Percentiles rank a stretch among this genome's conserved stretches.
phyloP scores from a whole-genome alignment of 2,797 vertebrate genomes.

The Microchirus variegatus region DNA sequence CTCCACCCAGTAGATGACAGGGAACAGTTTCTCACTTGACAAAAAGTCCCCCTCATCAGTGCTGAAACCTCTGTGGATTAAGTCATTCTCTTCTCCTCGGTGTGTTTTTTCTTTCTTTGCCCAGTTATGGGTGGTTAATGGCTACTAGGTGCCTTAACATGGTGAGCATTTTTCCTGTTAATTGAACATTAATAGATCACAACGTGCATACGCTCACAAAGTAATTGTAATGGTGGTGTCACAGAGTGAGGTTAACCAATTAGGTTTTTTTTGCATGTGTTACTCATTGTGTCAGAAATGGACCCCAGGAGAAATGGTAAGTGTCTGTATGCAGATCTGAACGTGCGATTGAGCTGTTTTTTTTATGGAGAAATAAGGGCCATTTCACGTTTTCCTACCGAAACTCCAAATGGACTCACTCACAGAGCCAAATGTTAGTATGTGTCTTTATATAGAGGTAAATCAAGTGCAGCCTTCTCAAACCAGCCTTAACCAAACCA shows the following conservation, averaged over 20 bases:
- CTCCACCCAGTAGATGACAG: slow-evolving; percentile 72
- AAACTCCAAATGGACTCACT: too few species aligned
- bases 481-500: too few species aligned
- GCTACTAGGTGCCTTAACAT: slow-evolving; percentile 7
- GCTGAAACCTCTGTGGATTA: slow-evolving; percentile 47
- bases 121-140: slow-evolving; percentile 42
- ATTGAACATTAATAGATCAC: slow-evolving; percentile 32
- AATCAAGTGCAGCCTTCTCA: too few species aligned
- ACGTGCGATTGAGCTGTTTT: too few species aligned
- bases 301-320: too few species aligned
- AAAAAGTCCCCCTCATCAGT: slow-evolving; percentile 64
- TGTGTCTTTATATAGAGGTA: too few species aligned
- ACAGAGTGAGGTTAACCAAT: not conserved
- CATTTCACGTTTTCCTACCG: too few species aligned
- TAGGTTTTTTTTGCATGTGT: not conserved
- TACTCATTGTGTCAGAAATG: not conserved
- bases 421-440: too few species aligned
- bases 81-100: slow-evolving; percentile 29
- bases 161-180: slow-evolving; percentile 17
- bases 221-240: not conserved
- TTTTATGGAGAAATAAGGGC: too few species aligned
- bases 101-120: slow-evolving; percentile 19
- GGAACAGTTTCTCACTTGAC: slow-evolving; percentile 66
- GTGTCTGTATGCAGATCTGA: too few species aligned
- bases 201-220: not conserved